Percentiles rank a stretch among this genome's conserved stretches.
These are phyloP conservation scores for Novumbra hubbsi DNA, from an alignment of 2,797 vertebrate genomes.

Conservation along the genomic window DNA sequence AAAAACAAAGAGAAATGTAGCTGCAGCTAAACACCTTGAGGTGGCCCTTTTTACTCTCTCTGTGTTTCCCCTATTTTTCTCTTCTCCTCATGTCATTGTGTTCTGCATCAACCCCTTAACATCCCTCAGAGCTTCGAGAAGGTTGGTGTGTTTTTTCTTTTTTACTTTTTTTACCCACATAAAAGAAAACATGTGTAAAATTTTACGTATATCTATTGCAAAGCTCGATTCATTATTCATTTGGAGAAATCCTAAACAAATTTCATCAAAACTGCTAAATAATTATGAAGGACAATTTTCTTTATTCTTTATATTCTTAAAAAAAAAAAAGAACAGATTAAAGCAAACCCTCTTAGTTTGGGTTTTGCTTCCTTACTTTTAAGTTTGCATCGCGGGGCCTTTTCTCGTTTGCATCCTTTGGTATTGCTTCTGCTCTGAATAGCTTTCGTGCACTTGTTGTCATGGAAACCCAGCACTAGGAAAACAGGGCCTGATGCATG, in stretches of 20 bases:
- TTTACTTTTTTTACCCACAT: constrained; percentile 99
- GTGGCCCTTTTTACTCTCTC: constrained; percentile 99
- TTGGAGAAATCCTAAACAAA: constrained; percentile 71
- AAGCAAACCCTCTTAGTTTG: constrained; percentile 84
- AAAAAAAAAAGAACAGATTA: constrained; percentile 76
- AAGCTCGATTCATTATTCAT: constrained; percentile 69
- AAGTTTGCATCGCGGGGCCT: constrained; percentile 98
- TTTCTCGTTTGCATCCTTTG: constrained; percentile 96
- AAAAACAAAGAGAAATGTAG: constrained; percentile 81
- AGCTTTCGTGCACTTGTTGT: constrained; percentile 91
- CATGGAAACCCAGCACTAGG: constrained; percentile 89
- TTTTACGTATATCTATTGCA: constrained; percentile 67
- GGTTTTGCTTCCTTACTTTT: constrained; percentile 80
- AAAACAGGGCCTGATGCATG: constrained; percentile 91
- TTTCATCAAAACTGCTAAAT: constrained; percentile 75
- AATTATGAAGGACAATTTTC: constrained; percentile 64
- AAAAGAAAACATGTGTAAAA: constrained; percentile 75
- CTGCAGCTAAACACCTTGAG: constrained; percentile 95
- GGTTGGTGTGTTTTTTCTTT: constrained; percentile 99
- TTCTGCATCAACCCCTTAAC: constrained; percentile 99
- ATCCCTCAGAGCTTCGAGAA: constrained; percentile 99
- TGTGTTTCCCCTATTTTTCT: constrained; percentile 99
- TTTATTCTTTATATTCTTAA: constrained; percentile 67
- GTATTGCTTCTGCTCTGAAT: constrained; percentile 90
- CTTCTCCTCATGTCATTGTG: constrained; percentile 99